Conservation (phyloP, 2,797 vertebrate genomes). For the Buceros bicornis region DNA sequence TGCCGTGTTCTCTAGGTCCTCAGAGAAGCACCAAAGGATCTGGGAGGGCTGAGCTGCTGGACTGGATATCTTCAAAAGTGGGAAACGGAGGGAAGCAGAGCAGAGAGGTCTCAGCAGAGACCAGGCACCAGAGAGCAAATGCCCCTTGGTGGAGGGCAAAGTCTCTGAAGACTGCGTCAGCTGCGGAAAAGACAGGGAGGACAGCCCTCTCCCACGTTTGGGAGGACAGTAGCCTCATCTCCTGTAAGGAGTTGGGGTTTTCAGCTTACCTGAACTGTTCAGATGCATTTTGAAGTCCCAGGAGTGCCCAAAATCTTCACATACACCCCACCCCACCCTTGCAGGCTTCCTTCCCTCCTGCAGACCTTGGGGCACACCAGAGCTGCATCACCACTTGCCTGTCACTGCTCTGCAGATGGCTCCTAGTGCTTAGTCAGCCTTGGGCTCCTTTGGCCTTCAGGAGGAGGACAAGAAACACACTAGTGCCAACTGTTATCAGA, state of each 20-base stretch:
- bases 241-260: neutral
- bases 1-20: neutral
- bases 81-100: neutral
- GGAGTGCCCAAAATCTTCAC: neutral
- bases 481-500: neutral
- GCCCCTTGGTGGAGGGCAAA: neutral
- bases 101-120: neutral
- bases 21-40: neutral
- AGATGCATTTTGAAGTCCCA: neutral
- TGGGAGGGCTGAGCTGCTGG: neutral
- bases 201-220: neutral
- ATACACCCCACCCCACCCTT: accelerated
- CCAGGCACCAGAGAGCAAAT: neutral
- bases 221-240: neutral
- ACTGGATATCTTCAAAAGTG: neutral
- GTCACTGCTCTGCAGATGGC: accelerated
- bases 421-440: neutral
- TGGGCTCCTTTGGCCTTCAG: neutral
- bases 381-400: neutral
- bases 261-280: neutral
- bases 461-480: neutral
- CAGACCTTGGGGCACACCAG: neutral
- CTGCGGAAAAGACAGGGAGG: neutral
- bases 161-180: neutral
- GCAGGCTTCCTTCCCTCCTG: neutral